phyloP scores from a whole-genome alignment of 1,140 invertebrate species.

The Drosophila elegans region DNA sequence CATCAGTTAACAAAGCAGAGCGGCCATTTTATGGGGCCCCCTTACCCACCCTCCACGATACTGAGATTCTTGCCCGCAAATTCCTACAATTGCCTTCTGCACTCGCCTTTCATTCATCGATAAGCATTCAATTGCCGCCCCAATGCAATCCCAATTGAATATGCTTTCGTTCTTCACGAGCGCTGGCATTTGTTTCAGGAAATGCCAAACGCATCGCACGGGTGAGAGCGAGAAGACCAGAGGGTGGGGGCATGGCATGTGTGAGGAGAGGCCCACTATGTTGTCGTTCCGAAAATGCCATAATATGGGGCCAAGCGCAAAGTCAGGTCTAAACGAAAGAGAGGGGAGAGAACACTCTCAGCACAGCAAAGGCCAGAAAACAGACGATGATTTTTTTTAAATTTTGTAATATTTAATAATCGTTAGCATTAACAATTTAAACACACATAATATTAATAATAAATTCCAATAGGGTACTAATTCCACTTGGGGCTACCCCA shows the following conservation, averaged over 20 bases:
- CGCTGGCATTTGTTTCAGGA: conserved; percentile 65
- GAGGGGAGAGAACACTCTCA: conserved; percentile 14
- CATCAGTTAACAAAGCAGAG: conserved; percentile 36
- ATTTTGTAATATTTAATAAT: no score
- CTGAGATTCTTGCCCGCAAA: conserved; percentile 42
- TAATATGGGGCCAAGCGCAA: conserved; percentile 39
- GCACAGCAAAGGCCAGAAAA: conserved; percentile 6
- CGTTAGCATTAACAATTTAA: no score
- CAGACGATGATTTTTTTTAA: neutral
- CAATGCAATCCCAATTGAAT: conserved; percentile 28
- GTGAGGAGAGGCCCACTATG: conserved; percentile 7
- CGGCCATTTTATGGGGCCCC: conserved; percentile 44
- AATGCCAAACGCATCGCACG: conserved; percentile 51
- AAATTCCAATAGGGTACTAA: no score
- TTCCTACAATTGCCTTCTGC: conserved; percentile 56
- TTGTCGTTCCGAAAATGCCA: conserved; percentile 38
- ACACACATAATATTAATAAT: no score
- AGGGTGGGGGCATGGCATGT: neutral
- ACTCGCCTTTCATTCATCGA: conserved; percentile 65
- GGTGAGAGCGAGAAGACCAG: neutral
- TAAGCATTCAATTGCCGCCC: conserved; percentile 60
- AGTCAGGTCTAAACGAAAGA: conserved; percentile 32
- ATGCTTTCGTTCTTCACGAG: conserved; percentile 42
- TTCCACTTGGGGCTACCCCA: no score
- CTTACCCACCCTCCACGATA: neutral